A percentile compares a stretch with the other conserved stretches of the same genome.
phyloP scores from a whole-genome alignment of 2,113 vertebrate species.

The Noctilio leporinus region DNA sequence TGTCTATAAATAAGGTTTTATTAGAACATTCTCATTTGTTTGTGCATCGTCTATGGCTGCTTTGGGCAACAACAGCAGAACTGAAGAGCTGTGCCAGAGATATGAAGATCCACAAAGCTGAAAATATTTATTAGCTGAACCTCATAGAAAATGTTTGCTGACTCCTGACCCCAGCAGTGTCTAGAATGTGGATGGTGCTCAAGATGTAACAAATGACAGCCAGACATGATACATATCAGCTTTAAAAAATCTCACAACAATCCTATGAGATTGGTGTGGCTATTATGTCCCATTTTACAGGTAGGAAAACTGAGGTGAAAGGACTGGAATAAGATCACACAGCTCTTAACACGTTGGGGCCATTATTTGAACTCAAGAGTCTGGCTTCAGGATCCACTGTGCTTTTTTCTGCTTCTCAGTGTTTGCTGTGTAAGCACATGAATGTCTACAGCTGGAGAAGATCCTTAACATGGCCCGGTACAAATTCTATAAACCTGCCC shows the following conservation, averaged over 20 bases:
- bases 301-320: background rate
- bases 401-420: background rate
- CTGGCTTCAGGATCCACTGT: background rate
- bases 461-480: too few relatives aligned
- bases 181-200: background rate
- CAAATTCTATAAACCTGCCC: background rate
- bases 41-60: background rate
- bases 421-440: fast-evolving
- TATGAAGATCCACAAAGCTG: background rate
- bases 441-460: background rate
- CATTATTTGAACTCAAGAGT: background rate
- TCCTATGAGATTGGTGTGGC: fast-evolving
- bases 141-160: background rate
- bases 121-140: background rate
- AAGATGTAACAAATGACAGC: background rate
- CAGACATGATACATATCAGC: background rate
- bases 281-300: background rate
- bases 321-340: background rate
- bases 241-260: background rate
- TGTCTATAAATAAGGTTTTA: background rate
- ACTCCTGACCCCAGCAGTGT: background rate
- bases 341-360: background rate
- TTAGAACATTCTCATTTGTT: background rate
- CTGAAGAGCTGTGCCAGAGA: background rate
- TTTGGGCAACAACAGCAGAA: background rate